phyloP scores from a whole-genome alignment of 2,113 vertebrate species.

The Pseudopodoces humilis region DNA sequence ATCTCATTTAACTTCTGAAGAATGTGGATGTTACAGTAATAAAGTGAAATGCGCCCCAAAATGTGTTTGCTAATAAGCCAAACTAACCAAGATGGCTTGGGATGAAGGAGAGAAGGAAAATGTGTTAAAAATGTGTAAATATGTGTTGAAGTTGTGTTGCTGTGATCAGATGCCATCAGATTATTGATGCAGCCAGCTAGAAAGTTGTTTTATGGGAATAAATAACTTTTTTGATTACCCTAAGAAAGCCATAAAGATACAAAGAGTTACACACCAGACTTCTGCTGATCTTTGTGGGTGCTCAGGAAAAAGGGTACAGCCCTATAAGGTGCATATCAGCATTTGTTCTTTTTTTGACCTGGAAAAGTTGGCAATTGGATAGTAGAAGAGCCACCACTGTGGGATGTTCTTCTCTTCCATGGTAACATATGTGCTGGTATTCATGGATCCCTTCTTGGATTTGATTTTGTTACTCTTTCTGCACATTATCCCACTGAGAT shows the following conservation, averaged over 20 bases:
- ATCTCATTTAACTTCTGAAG: constrained; percentile 25
- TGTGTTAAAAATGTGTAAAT: constrained; percentile 46
- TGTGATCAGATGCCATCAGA: constrained; percentile 23
- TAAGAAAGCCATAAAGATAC: constrained; percentile 29
- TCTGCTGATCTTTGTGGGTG: background rate
- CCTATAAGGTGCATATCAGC: background rate
- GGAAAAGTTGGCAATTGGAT: background rate
- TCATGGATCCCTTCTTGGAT: background rate
- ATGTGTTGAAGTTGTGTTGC: background rate
- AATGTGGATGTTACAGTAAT: background rate
- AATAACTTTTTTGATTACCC: constrained; percentile 35
- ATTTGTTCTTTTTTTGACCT: background rate
- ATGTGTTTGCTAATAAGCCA: constrained; percentile 7
- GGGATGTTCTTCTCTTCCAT: background rate
- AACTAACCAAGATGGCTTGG: constrained; percentile 5
- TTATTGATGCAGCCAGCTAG: constrained; percentile 22
- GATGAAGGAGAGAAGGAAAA: constrained; percentile 27
- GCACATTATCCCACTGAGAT: background rate
- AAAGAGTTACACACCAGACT: background rate
- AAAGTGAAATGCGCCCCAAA: constrained; percentile 34
- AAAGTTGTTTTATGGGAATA: constrained; percentile 43
- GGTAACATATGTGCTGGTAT: fast-evolving
- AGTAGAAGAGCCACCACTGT: background rate
- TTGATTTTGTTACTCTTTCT: background rate
- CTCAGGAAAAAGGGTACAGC: background rate